Conservation (phyloP, 2,888 invertebrate genomes). For the Andricus curvator region DNA sequence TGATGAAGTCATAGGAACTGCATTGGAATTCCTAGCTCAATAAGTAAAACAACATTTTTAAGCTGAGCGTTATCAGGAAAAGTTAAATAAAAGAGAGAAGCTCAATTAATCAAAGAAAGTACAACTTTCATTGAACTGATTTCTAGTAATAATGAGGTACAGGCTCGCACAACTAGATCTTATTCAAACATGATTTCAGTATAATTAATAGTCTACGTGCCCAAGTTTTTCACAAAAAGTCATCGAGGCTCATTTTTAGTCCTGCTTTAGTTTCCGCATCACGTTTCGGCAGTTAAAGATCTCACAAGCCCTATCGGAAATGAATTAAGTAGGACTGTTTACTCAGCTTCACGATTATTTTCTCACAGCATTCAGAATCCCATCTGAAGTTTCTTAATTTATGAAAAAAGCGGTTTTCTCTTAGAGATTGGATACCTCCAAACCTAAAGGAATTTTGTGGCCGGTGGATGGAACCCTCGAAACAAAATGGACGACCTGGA, state of each 20-base stretch:
- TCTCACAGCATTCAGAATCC: neutral
- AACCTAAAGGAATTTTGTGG: neutral
- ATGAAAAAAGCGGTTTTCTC: neutral
- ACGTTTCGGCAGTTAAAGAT: conserved; percentile 68
- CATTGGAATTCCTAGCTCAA: neutral
- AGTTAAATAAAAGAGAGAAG: neutral
- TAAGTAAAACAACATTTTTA: neutral
- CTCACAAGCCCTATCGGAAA: conserved; percentile 62
- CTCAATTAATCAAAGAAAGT: too few species aligned
- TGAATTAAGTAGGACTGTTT: conserved; percentile 61
- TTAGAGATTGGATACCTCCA: neutral
- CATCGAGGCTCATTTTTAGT: conserved; percentile 52
- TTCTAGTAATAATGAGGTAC: conserved; percentile 57
- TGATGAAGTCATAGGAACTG: conserved; percentile 12
- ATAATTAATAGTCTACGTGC: conserved; percentile 65
- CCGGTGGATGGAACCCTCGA: neutral
- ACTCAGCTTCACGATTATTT: neutral
- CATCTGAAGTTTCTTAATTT: too few species aligned
- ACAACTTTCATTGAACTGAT: conserved; percentile 54
- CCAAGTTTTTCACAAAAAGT: conserved; percentile 52
- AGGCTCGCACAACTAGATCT: conserved; percentile 45
- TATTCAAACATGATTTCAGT: conserved; percentile 60
- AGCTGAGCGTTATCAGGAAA: neutral
- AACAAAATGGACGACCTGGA: conserved; percentile 29
- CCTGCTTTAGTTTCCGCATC: conserved; percentile 66